Evolutionary conservation across 1,140 invertebrate genomes (phyloP).

Genomic region (Antheraea mylitta): DNA sequence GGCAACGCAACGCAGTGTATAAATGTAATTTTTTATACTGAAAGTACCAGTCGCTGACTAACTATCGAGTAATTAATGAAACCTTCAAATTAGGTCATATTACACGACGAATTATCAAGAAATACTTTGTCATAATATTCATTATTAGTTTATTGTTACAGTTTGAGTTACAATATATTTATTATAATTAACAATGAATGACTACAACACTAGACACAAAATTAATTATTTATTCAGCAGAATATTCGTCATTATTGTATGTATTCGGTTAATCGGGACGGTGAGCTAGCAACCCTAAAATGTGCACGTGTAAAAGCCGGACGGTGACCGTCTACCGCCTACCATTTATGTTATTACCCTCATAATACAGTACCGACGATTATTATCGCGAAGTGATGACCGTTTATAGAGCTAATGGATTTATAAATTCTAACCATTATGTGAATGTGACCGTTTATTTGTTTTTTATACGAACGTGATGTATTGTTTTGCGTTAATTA

Average conservation of each 20-base stretch:
- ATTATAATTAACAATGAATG: no score
- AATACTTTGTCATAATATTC: no score
- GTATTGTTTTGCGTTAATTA: not conserved
- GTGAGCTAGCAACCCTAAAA: not conserved
- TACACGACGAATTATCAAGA: no score
- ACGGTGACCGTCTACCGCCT: not conserved
- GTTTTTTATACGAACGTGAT: not conserved
- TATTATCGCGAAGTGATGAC: not conserved
- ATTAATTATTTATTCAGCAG: no score
- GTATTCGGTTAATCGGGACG: not conserved
- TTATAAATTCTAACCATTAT: slow-evolving; percentile 2
- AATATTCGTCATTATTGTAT: not conserved
- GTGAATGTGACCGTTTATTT: not conserved
- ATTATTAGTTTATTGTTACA: no score
- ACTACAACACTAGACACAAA: no score
- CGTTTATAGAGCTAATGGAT: not conserved
- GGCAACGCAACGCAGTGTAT: no score
- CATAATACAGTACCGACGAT: not conserved
- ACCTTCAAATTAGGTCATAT: no score
- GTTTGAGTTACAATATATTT: no score
- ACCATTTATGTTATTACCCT: not conserved
- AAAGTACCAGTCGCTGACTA: no score
- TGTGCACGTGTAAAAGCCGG: not conserved
- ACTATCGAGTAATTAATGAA: no score
- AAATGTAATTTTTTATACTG: no score